Evolutionary conservation across 2,888 invertebrate species (phyloP).

Genomic region (Danaus chrysippus): DNA sequence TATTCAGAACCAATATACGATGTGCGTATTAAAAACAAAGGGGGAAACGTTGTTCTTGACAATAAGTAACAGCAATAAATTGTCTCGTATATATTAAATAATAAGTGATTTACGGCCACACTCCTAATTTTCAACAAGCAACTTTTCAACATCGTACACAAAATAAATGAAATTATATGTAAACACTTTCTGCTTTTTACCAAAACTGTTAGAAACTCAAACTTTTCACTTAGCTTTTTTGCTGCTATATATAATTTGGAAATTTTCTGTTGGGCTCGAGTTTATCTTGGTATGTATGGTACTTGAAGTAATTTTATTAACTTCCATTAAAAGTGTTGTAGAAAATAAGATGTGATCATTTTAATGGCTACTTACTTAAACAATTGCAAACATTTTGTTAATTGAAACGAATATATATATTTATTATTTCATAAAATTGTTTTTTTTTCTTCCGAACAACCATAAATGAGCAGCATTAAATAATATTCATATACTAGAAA

Average conservation of each 20-base stretch:
- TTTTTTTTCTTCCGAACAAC: too few relatives aligned
- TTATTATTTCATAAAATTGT: too few relatives aligned
- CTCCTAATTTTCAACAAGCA: constrained; percentile 36
- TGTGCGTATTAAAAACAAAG: not conserved
- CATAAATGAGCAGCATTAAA: too few relatives aligned
- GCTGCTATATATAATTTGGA: not conserved
- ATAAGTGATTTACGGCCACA: constrained; percentile 35
- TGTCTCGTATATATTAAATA: constrained; percentile 4
- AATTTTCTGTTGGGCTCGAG: not conserved
- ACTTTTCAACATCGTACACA: constrained; percentile 26
- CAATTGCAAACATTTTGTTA: too few relatives aligned
- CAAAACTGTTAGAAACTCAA: constrained; percentile 43
- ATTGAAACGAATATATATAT: too few relatives aligned
- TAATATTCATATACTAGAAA: not conserved
- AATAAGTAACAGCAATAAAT: constrained; percentile 3
- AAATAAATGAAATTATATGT: constrained; percentile 7
- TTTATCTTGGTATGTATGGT: not conserved
- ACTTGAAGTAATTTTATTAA: constrained; percentile 1
- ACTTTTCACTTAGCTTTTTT: constrained; percentile 54
- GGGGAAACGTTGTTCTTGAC: not conserved
- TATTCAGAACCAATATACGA: not conserved
- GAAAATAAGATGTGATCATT: too few relatives aligned
- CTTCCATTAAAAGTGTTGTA: not conserved
- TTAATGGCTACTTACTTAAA: too few relatives aligned
- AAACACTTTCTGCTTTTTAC: constrained; percentile 2